Evolutionary conservation across 1,140 invertebrate species (phyloP).

Genomic region (Chlorops oryzae): DNA sequence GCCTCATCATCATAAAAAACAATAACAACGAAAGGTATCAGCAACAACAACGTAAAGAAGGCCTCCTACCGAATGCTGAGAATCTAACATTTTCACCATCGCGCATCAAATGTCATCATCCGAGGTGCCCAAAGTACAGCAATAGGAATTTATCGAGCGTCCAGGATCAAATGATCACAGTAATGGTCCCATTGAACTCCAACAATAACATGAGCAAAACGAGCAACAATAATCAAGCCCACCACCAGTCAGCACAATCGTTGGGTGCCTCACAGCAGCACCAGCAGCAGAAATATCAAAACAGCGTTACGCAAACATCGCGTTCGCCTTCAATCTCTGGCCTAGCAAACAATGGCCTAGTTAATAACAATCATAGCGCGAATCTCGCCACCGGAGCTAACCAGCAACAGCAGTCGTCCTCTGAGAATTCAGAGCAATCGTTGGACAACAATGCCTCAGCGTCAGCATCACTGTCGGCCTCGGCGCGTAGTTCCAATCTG

Average conservation of each 20-base stretch:
- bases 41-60: constrained; percentile 43
- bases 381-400: constrained; percentile 22
- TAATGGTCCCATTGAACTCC: constrained; percentile 45
- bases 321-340: neutral
- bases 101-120: constrained; percentile 47
- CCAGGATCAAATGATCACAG: constrained; percentile 48
- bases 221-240: constrained; percentile 22
- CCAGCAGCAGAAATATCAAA: constrained; percentile 17
- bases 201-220: constrained; percentile 25
- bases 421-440: constrained; percentile 44
- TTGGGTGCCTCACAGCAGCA: constrained; percentile 12
- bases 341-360: neutral
- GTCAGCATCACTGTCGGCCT: constrained; percentile 6
- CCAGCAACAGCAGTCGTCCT: constrained; percentile 34
- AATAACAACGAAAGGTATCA: constrained; percentile 35
- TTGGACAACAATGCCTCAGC: constrained; percentile 19
- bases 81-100: constrained; percentile 46
- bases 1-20: neutral
- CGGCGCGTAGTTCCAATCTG: constrained; percentile 28
- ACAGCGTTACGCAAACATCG: constrained; percentile 22
- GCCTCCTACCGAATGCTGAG: constrained; percentile 43
- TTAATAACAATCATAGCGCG: constrained; percentile 3
- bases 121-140: constrained; percentile 46
- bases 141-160: constrained; percentile 43
- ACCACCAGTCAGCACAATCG: constrained; percentile 2